Percentiles rank a stretch among this genome's conserved stretches.
Conservation (phyloP, 2,797 vertebrate species). For the Steatocranus sp. region DNA sequence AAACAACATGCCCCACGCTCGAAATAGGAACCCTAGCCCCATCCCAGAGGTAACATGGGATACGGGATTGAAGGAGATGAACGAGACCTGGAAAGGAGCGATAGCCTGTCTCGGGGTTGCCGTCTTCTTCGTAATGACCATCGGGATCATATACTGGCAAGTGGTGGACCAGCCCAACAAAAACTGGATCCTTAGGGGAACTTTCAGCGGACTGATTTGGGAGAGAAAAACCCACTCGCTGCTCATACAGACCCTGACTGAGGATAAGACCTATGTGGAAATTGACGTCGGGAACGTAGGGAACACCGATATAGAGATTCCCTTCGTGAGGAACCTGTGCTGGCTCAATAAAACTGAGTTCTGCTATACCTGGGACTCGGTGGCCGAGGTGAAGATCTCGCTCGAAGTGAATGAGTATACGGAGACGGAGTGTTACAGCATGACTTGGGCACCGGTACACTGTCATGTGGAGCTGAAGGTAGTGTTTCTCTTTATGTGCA, state of each 20-base stretch:
- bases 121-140: slow-evolving; percentile 91
- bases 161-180: slow-evolving; percentile 90
- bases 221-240: slow-evolving; percentile 83
- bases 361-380: slow-evolving; percentile 89
- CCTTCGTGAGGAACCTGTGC: slow-evolving; percentile 85
- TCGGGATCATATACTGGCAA: slow-evolving; percentile 95
- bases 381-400: slow-evolving; percentile 82
- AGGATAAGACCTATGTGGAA: slow-evolving; percentile 79
- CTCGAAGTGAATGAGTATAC: slow-evolving; percentile 72
- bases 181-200: slow-evolving; percentile 89
- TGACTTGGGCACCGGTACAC: slow-evolving; percentile 84
- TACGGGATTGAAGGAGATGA: slow-evolving; percentile 86
- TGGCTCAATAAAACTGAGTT: slow-evolving; percentile 88
- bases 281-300: slow-evolving; percentile 81
- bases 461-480: slow-evolving; percentile 87
- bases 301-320: slow-evolving; percentile 76
- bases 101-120: slow-evolving; percentile 88
- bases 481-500: slow-evolving; percentile 6
- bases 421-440: slow-evolving; percentile 83
- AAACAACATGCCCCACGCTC: slow-evolving; percentile 81
- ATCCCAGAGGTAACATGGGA: slow-evolving; percentile 85
- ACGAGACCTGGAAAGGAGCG: slow-evolving; percentile 91
- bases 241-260: slow-evolving; percentile 80
- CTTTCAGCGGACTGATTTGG: slow-evolving; percentile 85
- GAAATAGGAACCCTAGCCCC: slow-evolving; percentile 80